Base-by-base conservation (phyloP, 2,888 invertebrate species). In the Chloroclysta siterata region DNA sequence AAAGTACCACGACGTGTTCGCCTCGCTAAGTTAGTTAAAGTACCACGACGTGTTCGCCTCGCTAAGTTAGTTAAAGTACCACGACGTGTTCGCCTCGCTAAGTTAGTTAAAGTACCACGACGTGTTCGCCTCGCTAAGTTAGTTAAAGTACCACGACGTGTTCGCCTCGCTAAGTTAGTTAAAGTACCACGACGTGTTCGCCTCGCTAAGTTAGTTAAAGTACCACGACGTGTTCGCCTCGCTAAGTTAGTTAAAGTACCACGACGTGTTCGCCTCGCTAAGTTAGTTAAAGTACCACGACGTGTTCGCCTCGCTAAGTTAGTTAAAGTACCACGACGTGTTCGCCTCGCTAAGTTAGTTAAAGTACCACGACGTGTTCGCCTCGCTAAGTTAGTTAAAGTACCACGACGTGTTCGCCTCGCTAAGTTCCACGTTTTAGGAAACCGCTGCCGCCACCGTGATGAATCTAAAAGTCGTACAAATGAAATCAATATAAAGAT, bases 101-200 rank as follows among this genome's bases (percentile, higher is more conserved):
- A 56, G 56, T 56, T 56, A 10, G 36, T 47, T 47, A 10, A 50
- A 50, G 36, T 36, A 14, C 17, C 47, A n/a, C 22, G n/a, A n/a
- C n/a, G 39, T 50, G 50, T 29, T 33, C 48, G 28, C 28, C 33
- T 33, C 50, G 33, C 28, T n/a, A 56, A 56, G 56, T 56, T 56
- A 10, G 36, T 47, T 47, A 10, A 50, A 50, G 36, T 36, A 14
- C 17, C 47, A n/a, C 22, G n/a, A n/a, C n/a, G 39, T 50, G 50
- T 29, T 33, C 48, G 28, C 28, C 33, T 33, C 50, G 33, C 28
- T n/a, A 56, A 56, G 56, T 56, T 56, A 10, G 36, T 47, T 47
- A 10, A 50, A 50, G 36, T 36, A 14, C 17, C 47, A n/a, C 22
- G n/a, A n/a, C n/a, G 39, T 50, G 50, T 29, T 33, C 48, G 28